Evolutionary conservation across 2,888 invertebrate species (phyloP).

Genomic region (Phalangium opilio): DNA sequence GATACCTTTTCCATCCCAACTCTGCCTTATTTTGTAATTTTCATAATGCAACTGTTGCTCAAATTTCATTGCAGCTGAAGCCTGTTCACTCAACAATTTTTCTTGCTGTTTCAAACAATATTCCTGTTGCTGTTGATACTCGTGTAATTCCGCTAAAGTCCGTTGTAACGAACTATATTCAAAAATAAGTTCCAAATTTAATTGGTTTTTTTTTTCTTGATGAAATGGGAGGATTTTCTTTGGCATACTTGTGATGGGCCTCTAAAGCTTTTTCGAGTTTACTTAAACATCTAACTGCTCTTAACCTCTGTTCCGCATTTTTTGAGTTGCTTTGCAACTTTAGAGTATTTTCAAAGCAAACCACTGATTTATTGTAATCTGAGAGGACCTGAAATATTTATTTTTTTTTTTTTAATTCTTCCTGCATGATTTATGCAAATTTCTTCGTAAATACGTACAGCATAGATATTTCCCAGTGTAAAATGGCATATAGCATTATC

Average conservation of each 20-base stretch:
- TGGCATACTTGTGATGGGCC: slow-evolving; percentile 47
- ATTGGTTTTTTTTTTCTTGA: too few species aligned
- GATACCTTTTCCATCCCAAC: slow-evolving; percentile 23
- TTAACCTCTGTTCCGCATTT: slow-evolving; percentile 43
- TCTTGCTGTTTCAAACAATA: slow-evolving; percentile 44
- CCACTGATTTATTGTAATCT: slow-evolving; percentile 53
- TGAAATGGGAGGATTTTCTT: too few species aligned
- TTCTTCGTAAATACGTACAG: slow-evolving; percentile 32
- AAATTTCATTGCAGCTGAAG: slow-evolving; percentile 33
- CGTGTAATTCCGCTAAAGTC: slow-evolving; percentile 44
- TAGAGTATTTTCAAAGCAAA: slow-evolving; percentile 48
- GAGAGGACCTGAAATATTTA: slow-evolving; percentile 30
- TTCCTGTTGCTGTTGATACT: slow-evolving; percentile 46
- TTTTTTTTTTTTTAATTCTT: too few species aligned
- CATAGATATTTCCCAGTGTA: slow-evolving; percentile 55
- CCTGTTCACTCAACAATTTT: slow-evolving; percentile 40
- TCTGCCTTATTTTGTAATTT: slow-evolving; percentile 29
- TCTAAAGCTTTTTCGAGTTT: slow-evolving; percentile 46
- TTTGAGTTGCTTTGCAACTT: slow-evolving; percentile 46
- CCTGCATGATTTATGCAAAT: neutral
- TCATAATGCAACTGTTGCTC: slow-evolving; percentile 33
- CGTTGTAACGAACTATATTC: slow-evolving; percentile 41
- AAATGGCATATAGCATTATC: slow-evolving; percentile 45
- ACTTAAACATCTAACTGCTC: slow-evolving; percentile 51
- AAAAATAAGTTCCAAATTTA: too few species aligned